Base-by-base conservation (phyloP, 2,888 invertebrate genomes). In the Cephonodes hylas region DNA sequence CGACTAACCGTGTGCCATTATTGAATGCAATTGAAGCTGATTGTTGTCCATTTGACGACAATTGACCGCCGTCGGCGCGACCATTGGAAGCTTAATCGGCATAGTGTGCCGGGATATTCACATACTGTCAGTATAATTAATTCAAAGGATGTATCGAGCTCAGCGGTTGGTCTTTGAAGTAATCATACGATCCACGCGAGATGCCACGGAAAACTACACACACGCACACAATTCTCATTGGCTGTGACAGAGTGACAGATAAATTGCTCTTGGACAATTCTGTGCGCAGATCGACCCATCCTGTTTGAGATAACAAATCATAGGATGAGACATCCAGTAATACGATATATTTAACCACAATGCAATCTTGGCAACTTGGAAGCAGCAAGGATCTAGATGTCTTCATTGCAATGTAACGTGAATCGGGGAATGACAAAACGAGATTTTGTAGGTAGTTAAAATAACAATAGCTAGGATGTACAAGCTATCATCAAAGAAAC, bases 21-120 rank as follows among this genome's bases (percentile, higher is more conserved):
- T 91, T 90, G 91, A 83, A 79, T 80, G 73, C 88, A 91, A 91
- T 91, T 91, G 91, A 70, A 73, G 80, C 75, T 89, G 90, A 91
- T 91, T 91, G 91, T 81, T 73, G 83, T 66, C 85, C 83, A 90
- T 88, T 91, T 89, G 83, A 81, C 80, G 78, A 75, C 91, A 91
- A 91, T 91, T 91, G 91, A 59, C 48, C 60, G 57, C 15, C 56
- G 34, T 27, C 38, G 46, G 53, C 25, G 63, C 67, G 68, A 59
- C 79, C 81, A 85, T 80, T 80, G 73, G 80, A 67, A 74, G 79
- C 74, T 71, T 83, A 81, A 87, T 84, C 84, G 83, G 70, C 69
- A 66, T 80, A 80, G 77, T 79, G 77, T 83, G 83, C 70, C 75
- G 81, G 86, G 88, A 85, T 86, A 86, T 88, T 89, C 89, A 83